Base-by-base conservation (phyloP, 2,888 invertebrate species). In the Camponotus fellah region DNA sequence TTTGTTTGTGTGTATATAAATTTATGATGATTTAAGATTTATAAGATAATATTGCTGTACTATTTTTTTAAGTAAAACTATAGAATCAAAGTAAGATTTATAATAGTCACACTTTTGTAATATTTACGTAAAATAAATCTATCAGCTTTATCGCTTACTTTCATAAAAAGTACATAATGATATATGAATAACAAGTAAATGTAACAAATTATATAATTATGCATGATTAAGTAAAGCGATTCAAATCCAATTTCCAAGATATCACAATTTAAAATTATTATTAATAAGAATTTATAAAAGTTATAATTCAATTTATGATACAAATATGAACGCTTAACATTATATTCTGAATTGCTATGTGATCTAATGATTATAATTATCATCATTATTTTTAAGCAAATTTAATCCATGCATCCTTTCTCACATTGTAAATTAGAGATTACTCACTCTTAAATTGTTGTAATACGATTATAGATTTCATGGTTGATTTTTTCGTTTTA, bases 391-490 rank as follows among this genome's bases (percentile, higher is more conserved):
- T 0, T 14, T 66, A 65, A 49, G 6, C 6, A 0, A 8, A 76
- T 53, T 53, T 0, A 12, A 1, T 5, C 14, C 14, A 4, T 1
- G 2, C 26, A 26, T 26, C 26, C 0, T 26, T 58, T 5, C 9
- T 65, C 40, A 26, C 4, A 6, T 43, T 43, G 12, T 21, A 46
- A 60, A 53, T 64, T 53, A 40, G 17, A 46, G 21, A 66, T 83
- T 90, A 94, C 94, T 93, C 82, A 94, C 94, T 94, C 91, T 92
- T 93, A 85, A 93, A 94, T 60, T 93, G 93, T 79, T 93, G 94
- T 46, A 94, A 83, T 75, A 94, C 91, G n/a, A 91, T 85, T 66
- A 91, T 75, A 58, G 91, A 90, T 91, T 92, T 94, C 94, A 94
- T 94, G 92, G 91, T 82, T 92, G 77, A 65, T 87, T 88, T 37